Percentiles rank a stretch among this genome's conserved stretches.
Conservation (phyloP, 2,113 vertebrate species). For the Aegithalos caudatus region DNA sequence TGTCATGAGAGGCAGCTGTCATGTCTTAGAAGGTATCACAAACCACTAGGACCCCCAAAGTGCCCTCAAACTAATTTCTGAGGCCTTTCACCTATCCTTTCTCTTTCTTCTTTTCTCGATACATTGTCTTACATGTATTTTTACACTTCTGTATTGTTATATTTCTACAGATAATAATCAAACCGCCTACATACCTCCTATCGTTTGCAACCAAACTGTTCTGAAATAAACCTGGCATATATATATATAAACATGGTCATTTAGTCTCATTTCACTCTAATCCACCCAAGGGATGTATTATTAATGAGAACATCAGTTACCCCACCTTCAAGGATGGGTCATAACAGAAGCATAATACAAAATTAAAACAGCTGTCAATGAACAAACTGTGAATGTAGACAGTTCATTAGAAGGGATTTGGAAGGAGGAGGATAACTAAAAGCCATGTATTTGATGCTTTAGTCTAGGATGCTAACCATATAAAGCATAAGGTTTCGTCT, state of each 20-base stretch:
- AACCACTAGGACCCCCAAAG: not conserved
- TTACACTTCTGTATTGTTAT: not conserved
- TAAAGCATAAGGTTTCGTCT: not conserved
- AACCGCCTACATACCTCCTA: not conserved
- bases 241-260: not conserved
- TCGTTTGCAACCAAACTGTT: not conserved
- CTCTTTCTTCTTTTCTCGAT: not conserved
- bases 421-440: not conserved
- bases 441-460: not conserved
- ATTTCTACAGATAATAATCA: not conserved
- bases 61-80: not conserved
- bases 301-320: not conserved
- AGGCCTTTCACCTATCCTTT: not conserved
- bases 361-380: not conserved
- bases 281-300: not conserved
- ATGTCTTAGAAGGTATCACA: not conserved
- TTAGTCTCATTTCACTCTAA: not conserved
- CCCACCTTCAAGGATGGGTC: not conserved
- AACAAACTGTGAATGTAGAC: not conserved
- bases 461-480: not conserved
- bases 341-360: not conserved
- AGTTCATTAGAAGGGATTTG: not conserved
- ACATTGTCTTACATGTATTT: not conserved
- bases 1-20: not conserved
- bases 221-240: not conserved